Conservation (phyloP, 2,113 vertebrate species). For the Ondatra zibethicus region DNA sequence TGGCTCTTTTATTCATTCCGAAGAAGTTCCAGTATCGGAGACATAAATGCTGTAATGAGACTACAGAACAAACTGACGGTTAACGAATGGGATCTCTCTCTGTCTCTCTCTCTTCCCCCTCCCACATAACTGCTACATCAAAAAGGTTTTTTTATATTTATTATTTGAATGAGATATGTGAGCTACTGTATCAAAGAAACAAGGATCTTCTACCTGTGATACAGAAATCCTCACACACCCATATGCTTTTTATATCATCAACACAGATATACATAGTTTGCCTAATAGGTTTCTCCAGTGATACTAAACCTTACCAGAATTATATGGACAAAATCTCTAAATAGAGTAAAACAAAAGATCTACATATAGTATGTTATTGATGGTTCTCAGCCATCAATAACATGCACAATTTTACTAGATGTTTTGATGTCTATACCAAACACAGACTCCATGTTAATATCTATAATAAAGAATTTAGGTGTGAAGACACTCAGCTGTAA, state of each 20-base stretch:
- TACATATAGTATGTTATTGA: too few relatives aligned
- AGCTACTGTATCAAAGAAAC: constrained; percentile 20
- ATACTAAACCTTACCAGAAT: constrained; percentile 40
- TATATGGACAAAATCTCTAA: constrained; percentile 34
- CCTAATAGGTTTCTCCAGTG: constrained; percentile 40
- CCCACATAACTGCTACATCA: neutral
- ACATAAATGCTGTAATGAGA: constrained; percentile 39
- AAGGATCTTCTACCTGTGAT: constrained; percentile 6
- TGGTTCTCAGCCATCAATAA: constrained; percentile 6
- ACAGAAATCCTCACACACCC: neutral
- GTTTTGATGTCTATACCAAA: neutral
- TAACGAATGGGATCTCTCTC: neutral
- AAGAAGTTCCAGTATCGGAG: constrained; percentile 49
- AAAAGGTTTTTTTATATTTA: constrained; percentile 1
- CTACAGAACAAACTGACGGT: constrained; percentile 23
- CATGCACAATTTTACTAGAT: constrained; percentile 39
- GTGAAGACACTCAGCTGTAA: neutral
- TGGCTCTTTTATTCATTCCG: constrained; percentile 25
- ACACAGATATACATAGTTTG: constrained; percentile 1
- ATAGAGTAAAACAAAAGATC: neutral
- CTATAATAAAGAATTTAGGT: constrained; percentile 10
- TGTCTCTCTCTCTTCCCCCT: neutral
- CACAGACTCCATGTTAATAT: neutral
- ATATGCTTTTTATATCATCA: neutral
- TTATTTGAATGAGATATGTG: constrained; percentile 52